phyloP scores from a whole-genome alignment of 2,113 vertebrate genomes.

The Xenotilapia leptura region DNA sequence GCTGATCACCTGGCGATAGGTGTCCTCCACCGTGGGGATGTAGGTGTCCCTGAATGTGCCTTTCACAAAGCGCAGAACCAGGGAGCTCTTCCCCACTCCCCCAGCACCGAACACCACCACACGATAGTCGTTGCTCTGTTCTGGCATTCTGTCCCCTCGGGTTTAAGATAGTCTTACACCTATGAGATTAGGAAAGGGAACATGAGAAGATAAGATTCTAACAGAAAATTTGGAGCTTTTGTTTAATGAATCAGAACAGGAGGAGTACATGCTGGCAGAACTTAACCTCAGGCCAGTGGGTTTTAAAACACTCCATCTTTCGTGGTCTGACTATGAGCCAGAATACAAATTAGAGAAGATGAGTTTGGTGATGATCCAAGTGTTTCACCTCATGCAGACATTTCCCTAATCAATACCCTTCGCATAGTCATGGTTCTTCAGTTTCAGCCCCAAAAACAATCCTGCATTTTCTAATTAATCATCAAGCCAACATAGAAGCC shows the following conservation, averaged over 20 bases:
- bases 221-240: neutral
- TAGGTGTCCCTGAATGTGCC: conserved; percentile 96
- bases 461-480: conserved; percentile 1
- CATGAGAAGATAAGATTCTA: neutral
- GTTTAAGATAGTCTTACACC: conserved; percentile 51
- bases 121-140: conserved; percentile 94
- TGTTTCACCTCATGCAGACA: conserved; percentile 35
- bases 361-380: conserved; percentile 35
- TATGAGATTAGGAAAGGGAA: neutral
- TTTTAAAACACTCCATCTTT: neutral
- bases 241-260: neutral
- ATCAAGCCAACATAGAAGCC: neutral
- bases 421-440: neutral
- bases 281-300: neutral
- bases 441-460: neutral
- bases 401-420: conserved; percentile 38
- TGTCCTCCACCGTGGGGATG: conserved; percentile 97
- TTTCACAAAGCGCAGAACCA: conserved; percentile 94
- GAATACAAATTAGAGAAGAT: conserved; percentile 35
- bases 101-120: conserved; percentile 96
- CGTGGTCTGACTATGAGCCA: conserved; percentile 25
- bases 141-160: conserved; percentile 82
- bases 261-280: neutral
- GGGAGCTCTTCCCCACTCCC: conserved; percentile 93
- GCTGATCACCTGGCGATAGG: conserved; percentile 96